Evolutionary conservation across 2,797 vertebrate species (phyloP), one percentile per base, ranked within the genome.

Genomic region (Synaphobranchus kaupii): DNA sequence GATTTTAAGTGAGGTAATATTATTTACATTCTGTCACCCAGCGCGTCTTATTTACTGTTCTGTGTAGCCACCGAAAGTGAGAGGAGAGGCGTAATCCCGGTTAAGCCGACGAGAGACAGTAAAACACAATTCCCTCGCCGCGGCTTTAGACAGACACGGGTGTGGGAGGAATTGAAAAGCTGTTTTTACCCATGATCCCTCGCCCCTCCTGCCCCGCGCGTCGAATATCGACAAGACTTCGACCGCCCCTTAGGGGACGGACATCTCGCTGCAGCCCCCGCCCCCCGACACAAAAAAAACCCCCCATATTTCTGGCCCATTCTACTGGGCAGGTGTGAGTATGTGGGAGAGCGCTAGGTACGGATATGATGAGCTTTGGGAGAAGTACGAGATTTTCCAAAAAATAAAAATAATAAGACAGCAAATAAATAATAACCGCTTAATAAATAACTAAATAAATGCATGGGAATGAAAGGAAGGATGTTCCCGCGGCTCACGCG

Each of bases 11-110:
- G 28, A 20, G 17, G 47, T 25, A 81, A 81, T 4, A 10, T 44
- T 81, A 25, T 81, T 81, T 81, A 48, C 22, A 81, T 81, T 81
- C 22, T 81, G 78, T 22, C 44, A 81, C 78, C 34, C 34, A 81
- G 44, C 20, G 44, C 20, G 22, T 50, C 78, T 50, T 50, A 81
- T 81, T 81, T 81, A 48, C 44, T 81, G 44, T 50, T 81, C 44
- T 81, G 47, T 50, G 78, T 25, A 50, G 78, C 78, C 50, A 22
- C 20, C 3, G 78, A 25, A n/a, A 48, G 39, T 7, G 78, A 81
- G 47, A 81, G 47, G 22, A 81, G 47, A 81, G 78, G 22, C 44
- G 50, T 81, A 50, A 81, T 81, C 78, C 47, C 25, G 25, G 22
- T 50, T 48, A 48, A 81, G 78, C 78, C 34, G 78, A 47, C 50